A percentile compares a stretch with the other conserved stretches of the same genome.
These are phyloP conservation scores for Campoletis raptor DNA, from an alignment of 2,888 invertebrate species.

Conservation along the genomic window DNA sequence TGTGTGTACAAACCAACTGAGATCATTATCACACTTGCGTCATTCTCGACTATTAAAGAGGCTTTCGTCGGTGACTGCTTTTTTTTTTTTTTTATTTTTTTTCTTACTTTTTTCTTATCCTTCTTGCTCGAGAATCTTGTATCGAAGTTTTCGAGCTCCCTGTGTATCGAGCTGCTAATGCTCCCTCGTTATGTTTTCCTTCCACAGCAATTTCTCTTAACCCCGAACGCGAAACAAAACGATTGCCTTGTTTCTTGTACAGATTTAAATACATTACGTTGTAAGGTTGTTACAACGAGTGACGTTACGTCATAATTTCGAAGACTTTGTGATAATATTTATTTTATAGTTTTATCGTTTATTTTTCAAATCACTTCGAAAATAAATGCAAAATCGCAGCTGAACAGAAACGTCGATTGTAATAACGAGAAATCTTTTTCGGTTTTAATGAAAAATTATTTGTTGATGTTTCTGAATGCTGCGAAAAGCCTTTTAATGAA, in stretches of 20 bases:
- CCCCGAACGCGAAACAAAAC: neutral
- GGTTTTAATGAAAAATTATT: too few relatives aligned
- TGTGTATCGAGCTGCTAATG: slow-evolving; percentile 17
- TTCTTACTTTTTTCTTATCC: neutral
- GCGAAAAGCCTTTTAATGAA: too few relatives aligned
- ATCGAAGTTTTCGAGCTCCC: slow-evolving; percentile 50
- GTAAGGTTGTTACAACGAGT: neutral
- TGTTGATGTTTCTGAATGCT: too few relatives aligned
- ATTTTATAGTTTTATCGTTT: too few relatives aligned
- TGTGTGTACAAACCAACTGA: slow-evolving; percentile 59
- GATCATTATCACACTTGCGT: slow-evolving; percentile 68
- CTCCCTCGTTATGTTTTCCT: slow-evolving; percentile 5
- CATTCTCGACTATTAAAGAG: slow-evolving; percentile 64
- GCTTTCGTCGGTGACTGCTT: neutral
- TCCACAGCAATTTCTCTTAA: neutral
- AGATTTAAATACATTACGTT: neutral
- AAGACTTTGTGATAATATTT: neutral
- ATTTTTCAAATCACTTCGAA: neutral
- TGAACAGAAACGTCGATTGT: too few relatives aligned
- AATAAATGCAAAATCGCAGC: neutral
- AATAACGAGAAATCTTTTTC: too few relatives aligned
- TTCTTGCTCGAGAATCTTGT: slow-evolving; percentile 45
- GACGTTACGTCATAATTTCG: neutral
- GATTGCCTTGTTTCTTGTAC: neutral
- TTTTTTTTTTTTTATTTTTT: neutral